Evolutionary conservation across 2,888 invertebrate genomes (phyloP).

Genomic region (Nezara viridula): DNA sequence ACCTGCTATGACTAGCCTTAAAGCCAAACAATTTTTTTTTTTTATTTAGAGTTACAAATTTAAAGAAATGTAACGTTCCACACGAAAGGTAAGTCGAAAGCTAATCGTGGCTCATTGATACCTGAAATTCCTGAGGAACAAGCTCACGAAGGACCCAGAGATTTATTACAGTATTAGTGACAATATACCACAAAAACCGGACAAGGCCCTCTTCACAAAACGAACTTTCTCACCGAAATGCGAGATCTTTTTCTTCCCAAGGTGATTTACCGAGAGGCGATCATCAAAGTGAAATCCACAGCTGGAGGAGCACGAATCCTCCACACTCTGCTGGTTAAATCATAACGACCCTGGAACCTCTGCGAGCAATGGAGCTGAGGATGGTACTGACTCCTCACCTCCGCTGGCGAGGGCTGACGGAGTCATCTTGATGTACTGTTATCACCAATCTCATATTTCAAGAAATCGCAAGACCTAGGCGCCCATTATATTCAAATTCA

Average conservation of each 20-base stretch:
- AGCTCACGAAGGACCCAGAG: slow-evolving; percentile 22
- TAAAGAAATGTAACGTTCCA: neutral
- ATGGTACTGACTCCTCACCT: neutral
- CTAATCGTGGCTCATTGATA: neutral
- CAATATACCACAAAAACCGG: neutral
- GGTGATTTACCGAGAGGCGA: slow-evolving; percentile 42
- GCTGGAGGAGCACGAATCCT: slow-evolving; percentile 6
- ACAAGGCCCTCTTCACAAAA: neutral
- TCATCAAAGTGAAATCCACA: slow-evolving; percentile 38
- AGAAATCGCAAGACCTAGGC: too few species aligned
- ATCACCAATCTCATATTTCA: too few species aligned
- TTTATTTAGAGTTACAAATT: too few species aligned
- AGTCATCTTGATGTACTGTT: neutral
- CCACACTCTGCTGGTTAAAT: neutral
- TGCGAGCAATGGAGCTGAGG: neutral
- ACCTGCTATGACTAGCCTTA: too few species aligned
- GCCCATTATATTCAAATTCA: too few species aligned
- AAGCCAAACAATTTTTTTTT: too few species aligned
- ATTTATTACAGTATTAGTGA: slow-evolving; percentile 28
- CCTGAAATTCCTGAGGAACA: neutral
- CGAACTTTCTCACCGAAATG: slow-evolving; percentile 38
- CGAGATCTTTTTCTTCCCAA: slow-evolving; percentile 22
- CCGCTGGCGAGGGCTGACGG: neutral
- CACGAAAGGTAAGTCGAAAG: neutral
- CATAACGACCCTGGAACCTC: slow-evolving; percentile 4